Evolutionary conservation across 2,888 invertebrate species (phyloP), one percentile per base, ranked within the genome.

Genomic region (Euspilapteryx auroguttella): DNA sequence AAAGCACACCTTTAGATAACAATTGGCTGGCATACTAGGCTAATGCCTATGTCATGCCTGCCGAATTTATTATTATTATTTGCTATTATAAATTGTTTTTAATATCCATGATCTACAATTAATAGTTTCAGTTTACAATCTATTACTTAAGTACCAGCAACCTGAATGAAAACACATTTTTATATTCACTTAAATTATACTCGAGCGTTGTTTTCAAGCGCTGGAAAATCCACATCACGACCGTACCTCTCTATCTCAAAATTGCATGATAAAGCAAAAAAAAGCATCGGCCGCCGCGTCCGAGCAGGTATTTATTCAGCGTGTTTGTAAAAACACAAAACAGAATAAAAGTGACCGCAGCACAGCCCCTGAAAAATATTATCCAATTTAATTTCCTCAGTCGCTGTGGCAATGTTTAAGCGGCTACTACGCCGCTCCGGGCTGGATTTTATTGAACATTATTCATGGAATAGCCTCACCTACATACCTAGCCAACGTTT

Each of bases 351-450:
- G 32, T 31, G 32, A 27, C 30, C 30, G 28, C 32, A 29, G 24
- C 13, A 27, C 32, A 29, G 24, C 13, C 27, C 25, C 31, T 37
- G 36, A 41, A 45, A 41, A 40, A 41, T 37, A 38, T 41, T 45
- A 42, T 42, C 43, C 39, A 44, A 43, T 47, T 46, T 47, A 48
- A 48, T 48, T 46, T 48, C 40, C 44, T 41, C 39, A 27, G 34
- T 27, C 27, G 36, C 29, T 33, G 39, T 34, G 29, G 34, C 29
- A 34, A 31, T 37, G 34, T 38, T 28, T 32, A 25, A 17, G 17
- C 20, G 25, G 25, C 29, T 14, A 15, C 28, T 21, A 21, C 27
- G 24, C 23, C 25, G 14, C 28, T 23, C 24, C 27, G 10, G 6
- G 21, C 12, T 12, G 21, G 12, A 15, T 32, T 33, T 31, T 31